Base-by-base conservation (phyloP, 2,888 invertebrate genomes). In the Plagiodera versicolora region DNA sequence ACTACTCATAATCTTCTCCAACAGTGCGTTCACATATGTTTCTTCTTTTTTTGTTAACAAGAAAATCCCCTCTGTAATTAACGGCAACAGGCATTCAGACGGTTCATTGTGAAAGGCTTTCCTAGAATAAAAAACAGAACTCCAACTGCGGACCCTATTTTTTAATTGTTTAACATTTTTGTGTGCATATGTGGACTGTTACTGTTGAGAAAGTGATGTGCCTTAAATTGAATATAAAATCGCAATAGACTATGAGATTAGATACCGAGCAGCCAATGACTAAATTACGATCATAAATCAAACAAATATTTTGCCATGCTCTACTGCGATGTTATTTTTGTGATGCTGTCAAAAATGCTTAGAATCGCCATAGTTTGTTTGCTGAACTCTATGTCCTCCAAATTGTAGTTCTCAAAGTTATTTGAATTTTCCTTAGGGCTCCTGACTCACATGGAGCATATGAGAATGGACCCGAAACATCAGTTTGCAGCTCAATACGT, bases 391-490 rank as follows among this genome's bases (percentile, higher is more conserved):
- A n/a, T n/a, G n/a, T n/a, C n/a, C n/a, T n/a, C n/a, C n/a, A n/a
- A n/a, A n/a, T n/a, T n/a, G n/a, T n/a, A 2, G 10, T 45, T 24
- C 35, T 44, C 5, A 11, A 20, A 28, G 16, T 44, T 14, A 39
- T n/a, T 52, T 35, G 45, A 5, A 28, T 57, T 19, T 49, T 52
- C 56, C 49, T 24, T 83, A 95, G 95, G 95, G 75, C 86, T 95
- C 28, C 85, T 95, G 60, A 92, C 92, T 61, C 95, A 95, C 79
- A 95, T 95, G 95, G 95, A 95, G 75, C 94, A 95, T 79, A 95
- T 95, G 95, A 86, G 95, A 75, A 95, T 95, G 94, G 95, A 95
- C 79, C 94, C 95, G 0, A 95, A 95, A 80, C 95, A 95, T 83
- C 95, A 95, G 80, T 95, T 95, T 76, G 95, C 95, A 44, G 95